Conservation (phyloP, 1,140 invertebrate genomes). For the Anagrus nilaparvatae region DNA sequence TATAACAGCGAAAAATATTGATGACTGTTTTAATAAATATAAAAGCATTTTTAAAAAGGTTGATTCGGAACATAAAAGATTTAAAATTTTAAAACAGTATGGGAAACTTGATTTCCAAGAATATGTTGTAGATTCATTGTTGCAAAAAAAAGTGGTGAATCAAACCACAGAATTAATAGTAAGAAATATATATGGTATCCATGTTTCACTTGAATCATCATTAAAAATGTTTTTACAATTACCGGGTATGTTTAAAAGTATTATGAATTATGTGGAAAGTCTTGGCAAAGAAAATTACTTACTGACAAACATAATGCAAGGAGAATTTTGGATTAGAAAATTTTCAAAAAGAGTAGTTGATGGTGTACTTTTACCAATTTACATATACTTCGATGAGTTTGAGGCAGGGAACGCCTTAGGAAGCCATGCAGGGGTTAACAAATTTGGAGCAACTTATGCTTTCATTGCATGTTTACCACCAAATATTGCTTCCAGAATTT, state of each 20-base stretch:
- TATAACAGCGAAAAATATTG: slow-evolving; percentile 4
- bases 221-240: slow-evolving; percentile 4
- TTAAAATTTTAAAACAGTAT: slow-evolving; percentile 9
- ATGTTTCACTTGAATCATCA: neutral
- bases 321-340: neutral
- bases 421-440: neutral
- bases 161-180: neutral
- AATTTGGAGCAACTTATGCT: neutral
- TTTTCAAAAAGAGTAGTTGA: neutral
- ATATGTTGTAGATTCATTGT: slow-evolving; percentile 8
- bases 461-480: neutral
- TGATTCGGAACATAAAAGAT: slow-evolving; percentile 7
- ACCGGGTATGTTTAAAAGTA: neutral
- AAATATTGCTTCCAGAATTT: neutral
- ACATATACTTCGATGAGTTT: neutral
- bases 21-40: slow-evolving; percentile 5
- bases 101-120: slow-evolving; percentile 8
- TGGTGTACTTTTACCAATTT: neutral
- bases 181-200: neutral
- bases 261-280: neutral
- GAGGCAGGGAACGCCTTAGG: neutral
- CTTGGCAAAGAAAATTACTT: neutral
- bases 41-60: slow-evolving; percentile 4
- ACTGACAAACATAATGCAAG: neutral
- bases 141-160: neutral